Conservation (phyloP, 30 jellyfish, hydroid and myxozoan species). For the Hydractinia echinata region DNA sequence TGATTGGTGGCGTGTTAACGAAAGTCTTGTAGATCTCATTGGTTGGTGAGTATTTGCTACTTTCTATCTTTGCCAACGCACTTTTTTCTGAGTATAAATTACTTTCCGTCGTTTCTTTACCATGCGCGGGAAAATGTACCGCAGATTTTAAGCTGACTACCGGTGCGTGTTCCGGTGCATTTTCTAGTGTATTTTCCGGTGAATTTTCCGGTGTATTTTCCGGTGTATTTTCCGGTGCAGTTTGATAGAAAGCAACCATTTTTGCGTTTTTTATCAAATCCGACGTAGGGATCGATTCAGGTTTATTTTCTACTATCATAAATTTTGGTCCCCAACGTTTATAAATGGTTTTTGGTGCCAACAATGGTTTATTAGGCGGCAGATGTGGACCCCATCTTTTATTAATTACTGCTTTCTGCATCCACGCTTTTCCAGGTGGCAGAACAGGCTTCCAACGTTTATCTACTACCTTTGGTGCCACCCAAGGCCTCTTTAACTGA, state of each 20-base stretch:
- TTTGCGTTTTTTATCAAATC: background rate
- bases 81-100: background rate
- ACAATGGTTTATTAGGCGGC: background rate
- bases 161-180: background rate
- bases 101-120: too few species aligned
- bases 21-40: background rate
- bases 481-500: background rate
- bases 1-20: conserved; percentile 5
- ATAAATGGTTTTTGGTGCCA: background rate
- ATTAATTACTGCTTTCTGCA: too few species aligned
- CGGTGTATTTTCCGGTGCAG: background rate
- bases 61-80: background rate
- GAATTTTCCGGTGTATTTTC: background rate
- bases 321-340: conserved; percentile 35
- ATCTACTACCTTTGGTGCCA: background rate
- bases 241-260: background rate
- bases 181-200: background rate
- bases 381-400: background rate
- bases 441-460: background rate
- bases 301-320: conserved; percentile 8
- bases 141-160: background rate
- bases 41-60: background rate
- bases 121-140: too few species aligned
- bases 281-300: background rate
- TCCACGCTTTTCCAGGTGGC: too few species aligned